These are phyloP conservation scores for Fopius arisanus DNA, from an alignment of 1,140 invertebrate genomes.

Conservation along the genomic window DNA sequence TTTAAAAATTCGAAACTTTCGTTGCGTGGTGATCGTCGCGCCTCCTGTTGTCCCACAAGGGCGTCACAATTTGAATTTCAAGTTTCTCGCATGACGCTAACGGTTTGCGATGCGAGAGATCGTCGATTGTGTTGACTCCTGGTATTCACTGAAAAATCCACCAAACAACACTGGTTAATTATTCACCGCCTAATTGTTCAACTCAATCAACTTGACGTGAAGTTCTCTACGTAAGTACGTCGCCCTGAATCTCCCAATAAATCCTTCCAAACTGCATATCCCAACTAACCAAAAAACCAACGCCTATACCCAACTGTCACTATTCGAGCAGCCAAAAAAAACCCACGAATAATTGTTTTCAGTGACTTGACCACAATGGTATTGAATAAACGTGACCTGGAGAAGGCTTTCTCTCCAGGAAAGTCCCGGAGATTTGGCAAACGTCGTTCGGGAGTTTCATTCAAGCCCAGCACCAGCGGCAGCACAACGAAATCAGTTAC, in stretches of 20 bases:
- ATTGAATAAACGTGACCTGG: slow-evolving; percentile 49
- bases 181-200: not conserved
- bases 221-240: not conserved
- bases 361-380: slow-evolving; percentile 43
- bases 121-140: slow-evolving; percentile 17
- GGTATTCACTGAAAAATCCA: not conserved
- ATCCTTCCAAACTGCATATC: not conserved
- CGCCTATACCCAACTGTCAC: not conserved
- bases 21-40: no score
- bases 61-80: slow-evolving; percentile 32
- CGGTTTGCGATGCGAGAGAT: slow-evolving; percentile 25
- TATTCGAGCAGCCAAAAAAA: not conserved
- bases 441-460: slow-evolving; percentile 15
- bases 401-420: slow-evolving; percentile 49
- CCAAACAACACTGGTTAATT: not conserved
- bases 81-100: slow-evolving; percentile 27
- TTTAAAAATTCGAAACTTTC: no score
- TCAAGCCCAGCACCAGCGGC: slow-evolving; percentile 44
- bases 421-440: slow-evolving; percentile 43
- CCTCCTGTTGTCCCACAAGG: no score
- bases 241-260: not conserved
- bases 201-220: not conserved
- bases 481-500: slow-evolving; percentile 26
- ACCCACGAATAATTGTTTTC: not conserved
- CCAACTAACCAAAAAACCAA: not conserved